These are phyloP conservation scores for Brienomyrus longianalis DNA, from an alignment of 2,113 vertebrate species.

Conservation along the genomic window DNA sequence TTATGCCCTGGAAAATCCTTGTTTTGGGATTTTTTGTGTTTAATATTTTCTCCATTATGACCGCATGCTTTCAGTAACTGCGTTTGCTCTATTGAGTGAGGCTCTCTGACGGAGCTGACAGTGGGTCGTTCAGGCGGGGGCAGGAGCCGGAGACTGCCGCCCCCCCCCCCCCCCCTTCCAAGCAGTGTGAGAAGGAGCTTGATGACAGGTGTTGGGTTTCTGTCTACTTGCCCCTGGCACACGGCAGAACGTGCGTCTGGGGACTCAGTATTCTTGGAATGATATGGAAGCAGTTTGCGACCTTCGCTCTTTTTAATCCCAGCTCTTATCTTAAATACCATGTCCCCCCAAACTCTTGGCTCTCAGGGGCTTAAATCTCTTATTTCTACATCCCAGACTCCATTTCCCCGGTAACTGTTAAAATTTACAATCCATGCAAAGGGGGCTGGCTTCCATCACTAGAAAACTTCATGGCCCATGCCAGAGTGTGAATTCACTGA, in stretches of 20 bases:
- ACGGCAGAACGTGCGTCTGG: background rate
- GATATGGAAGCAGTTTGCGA: conserved; percentile 8
- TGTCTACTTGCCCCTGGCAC: background rate
- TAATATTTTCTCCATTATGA: background rate
- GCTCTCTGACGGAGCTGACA: background rate
- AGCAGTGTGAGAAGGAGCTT: background rate
- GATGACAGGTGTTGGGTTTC: conserved; percentile 5
- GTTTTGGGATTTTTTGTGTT: background rate
- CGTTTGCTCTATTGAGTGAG: background rate
- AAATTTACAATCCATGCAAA: background rate
- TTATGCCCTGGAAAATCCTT: background rate
- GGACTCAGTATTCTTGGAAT: background rate
- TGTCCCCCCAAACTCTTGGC: background rate
- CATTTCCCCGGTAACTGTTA: background rate
- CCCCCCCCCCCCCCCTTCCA: background rate
- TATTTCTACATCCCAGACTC: background rate
- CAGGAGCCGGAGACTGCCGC: background rate
- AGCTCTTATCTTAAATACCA: background rate
- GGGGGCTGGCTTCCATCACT: background rate
- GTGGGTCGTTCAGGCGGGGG: background rate
- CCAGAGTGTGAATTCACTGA: background rate
- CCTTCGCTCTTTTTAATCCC: background rate
- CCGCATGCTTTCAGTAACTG: background rate
- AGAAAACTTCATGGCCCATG: background rate
- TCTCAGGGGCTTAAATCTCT: background rate